phyloP scores from a whole-genome alignment of 2,888 invertebrate genomes.

The Drosophila acutilabella region DNA sequence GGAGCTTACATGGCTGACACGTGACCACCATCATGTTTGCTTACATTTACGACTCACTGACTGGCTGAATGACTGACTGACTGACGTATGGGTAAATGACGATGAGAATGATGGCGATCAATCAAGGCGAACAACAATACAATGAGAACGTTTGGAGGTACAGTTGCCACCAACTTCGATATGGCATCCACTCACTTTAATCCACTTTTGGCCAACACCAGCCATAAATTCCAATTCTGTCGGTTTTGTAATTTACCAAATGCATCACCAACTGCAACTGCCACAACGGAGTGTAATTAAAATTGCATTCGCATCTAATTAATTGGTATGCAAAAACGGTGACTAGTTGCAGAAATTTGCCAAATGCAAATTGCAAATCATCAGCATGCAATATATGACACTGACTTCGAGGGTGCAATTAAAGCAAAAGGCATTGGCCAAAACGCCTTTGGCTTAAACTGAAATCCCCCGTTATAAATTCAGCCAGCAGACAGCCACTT shows the following conservation, averaged over 20 bases:
- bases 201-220: slow-evolving; percentile 43
- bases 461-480: slow-evolving; percentile 53
- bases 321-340: slow-evolving; percentile 82
- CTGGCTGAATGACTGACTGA: slow-evolving; percentile 74
- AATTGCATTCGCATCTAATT: slow-evolving; percentile 85
- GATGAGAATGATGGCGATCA: slow-evolving; percentile 75
- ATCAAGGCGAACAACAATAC: slow-evolving; percentile 66
- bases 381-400: slow-evolving; percentile 45
- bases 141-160: slow-evolving; percentile 30
- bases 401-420: slow-evolving; percentile 56
- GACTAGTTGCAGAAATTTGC: slow-evolving; percentile 66
- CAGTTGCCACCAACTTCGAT: slow-evolving; percentile 46
- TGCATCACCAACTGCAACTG: slow-evolving; percentile 70
- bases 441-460: slow-evolving; percentile 69
- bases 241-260: slow-evolving; percentile 75
- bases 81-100: slow-evolving; percentile 74
- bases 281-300: slow-evolving; percentile 76
- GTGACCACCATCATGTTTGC: slow-evolving; percentile 85
- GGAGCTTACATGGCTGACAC: slow-evolving; percentile 81
- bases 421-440: slow-evolving; percentile 59
- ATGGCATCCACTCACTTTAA: slow-evolving; percentile 14
- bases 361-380: slow-evolving; percentile 81
- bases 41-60: slow-evolving; percentile 81
- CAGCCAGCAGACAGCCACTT: slow-evolving; percentile 16
- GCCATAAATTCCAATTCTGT: slow-evolving; percentile 68